Evolutionary conservation across 2,113 vertebrate species (phyloP).

Genomic region (Myiopsitta monachus): DNA sequence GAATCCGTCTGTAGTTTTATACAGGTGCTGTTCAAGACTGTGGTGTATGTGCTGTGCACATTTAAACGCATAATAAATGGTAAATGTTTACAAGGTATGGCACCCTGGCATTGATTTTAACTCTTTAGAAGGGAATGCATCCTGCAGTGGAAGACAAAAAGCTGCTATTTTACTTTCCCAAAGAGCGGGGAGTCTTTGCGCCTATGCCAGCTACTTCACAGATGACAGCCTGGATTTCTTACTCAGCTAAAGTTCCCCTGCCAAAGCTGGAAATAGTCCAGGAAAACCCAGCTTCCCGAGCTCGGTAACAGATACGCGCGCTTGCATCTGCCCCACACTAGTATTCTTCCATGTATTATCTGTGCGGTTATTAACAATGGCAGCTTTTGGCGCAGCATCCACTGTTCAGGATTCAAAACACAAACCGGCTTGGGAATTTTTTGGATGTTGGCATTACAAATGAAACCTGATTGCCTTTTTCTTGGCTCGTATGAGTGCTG

Average conservation of each 20-base stretch:
- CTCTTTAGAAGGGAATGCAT: neutral
- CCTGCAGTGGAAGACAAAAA: neutral
- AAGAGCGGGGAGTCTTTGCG: neutral
- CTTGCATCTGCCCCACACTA: neutral
- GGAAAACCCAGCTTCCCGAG: constrained; percentile 1
- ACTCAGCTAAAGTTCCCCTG: constrained; percentile 58
- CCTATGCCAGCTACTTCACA: constrained; percentile 3
- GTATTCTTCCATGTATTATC: neutral
- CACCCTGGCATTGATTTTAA: neutral
- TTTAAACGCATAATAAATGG: constrained; percentile 69
- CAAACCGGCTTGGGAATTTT: neutral
- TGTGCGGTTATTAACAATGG: neutral
- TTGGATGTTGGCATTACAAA: neutral
- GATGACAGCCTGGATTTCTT: constrained; percentile 52
- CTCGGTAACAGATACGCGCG: neutral
- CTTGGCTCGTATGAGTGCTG: neutral
- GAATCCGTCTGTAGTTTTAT: constrained; percentile 91
- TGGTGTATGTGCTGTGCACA: constrained; percentile 95
- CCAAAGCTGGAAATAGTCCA: neutral
- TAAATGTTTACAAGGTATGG: constrained; percentile 10
- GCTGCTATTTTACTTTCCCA: neutral
- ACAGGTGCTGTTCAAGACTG: constrained; percentile 79
- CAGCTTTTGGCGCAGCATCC: neutral
- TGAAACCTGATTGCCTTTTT: neutral
- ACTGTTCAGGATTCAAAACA: neutral